Conservation (phyloP, 2,888 invertebrate genomes). For the Tribolium freemani region DNA sequence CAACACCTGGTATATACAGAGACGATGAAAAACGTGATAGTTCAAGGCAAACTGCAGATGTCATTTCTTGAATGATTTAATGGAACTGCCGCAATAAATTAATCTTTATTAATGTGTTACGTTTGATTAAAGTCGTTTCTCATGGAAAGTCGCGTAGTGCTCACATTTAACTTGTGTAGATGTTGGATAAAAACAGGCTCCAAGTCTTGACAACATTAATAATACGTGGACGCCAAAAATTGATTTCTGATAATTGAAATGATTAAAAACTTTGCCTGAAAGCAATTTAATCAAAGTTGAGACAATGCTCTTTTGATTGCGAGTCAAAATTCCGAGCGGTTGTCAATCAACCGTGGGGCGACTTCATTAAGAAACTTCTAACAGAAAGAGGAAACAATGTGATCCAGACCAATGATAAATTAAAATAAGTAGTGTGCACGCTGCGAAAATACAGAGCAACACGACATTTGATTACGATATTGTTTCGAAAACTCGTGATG, state of each 20-base stretch:
- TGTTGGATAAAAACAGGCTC: constrained; percentile 29
- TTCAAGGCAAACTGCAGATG: constrained; percentile 65
- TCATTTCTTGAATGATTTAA: constrained; percentile 64
- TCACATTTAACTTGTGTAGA: constrained; percentile 24
- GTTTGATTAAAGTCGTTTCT: constrained; percentile 57
- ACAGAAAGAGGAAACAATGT: constrained; percentile 47
- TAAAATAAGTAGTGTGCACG: constrained; percentile 51
- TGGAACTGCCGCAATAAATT: constrained; percentile 59
- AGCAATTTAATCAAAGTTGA: constrained; percentile 49
- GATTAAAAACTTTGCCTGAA: constrained; percentile 40
- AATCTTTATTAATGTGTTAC: constrained; percentile 58
- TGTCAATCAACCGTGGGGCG: constrained; percentile 53
- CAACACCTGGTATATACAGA: constrained; percentile 60
- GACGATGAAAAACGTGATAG: constrained; percentile 64
- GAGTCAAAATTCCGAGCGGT: constrained; percentile 43
- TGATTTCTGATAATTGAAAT: constrained; percentile 44
- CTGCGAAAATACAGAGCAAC: constrained; percentile 38
- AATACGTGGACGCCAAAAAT: constrained; percentile 36
- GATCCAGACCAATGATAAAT: constrained; percentile 51
- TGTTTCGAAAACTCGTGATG: constrained; percentile 47
- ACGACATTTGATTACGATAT: constrained; percentile 44
- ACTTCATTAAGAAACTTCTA: constrained; percentile 54
- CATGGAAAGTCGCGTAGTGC: constrained; percentile 45
- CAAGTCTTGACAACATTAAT: constrained; percentile 18
- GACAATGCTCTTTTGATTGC: constrained; percentile 50